These are phyloP conservation scores for Cheilosia grossa DNA, from an alignment of 2,888 invertebrate genomes.

Conservation along the genomic window DNA sequence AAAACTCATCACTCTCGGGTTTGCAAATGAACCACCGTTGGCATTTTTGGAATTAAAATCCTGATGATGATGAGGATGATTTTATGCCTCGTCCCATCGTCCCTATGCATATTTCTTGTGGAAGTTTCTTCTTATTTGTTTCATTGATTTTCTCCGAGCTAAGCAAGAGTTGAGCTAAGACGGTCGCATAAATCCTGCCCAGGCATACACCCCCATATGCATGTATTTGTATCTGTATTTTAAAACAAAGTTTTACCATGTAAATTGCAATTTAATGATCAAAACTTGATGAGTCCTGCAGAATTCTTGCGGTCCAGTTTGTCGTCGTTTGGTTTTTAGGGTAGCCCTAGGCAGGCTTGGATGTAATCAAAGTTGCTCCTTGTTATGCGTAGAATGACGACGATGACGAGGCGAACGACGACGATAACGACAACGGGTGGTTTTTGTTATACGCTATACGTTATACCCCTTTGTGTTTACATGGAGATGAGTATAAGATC, in stretches of 20 bases:
- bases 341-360: slow-evolving; percentile 59
- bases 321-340: slow-evolving; percentile 70
- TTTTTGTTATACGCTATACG: slow-evolving; percentile 26
- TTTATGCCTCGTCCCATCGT: slow-evolving; percentile 21
- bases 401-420: slow-evolving; percentile 36
- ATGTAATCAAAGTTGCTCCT: slow-evolving; percentile 74
- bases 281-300: slow-evolving; percentile 75
- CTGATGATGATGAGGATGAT: slow-evolving; percentile 67
- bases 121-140: slow-evolving; percentile 49
- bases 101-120: slow-evolving; percentile 53
- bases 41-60: slow-evolving; percentile 73
- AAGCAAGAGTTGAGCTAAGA: slow-evolving; percentile 44
- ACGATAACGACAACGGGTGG: slow-evolving; percentile 36
- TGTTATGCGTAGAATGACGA: slow-evolving; percentile 67
- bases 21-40: slow-evolving; percentile 72
- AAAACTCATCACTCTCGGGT: slow-evolving; percentile 68
- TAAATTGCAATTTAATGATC: slow-evolving; percentile 75
- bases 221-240: slow-evolving; percentile 34
- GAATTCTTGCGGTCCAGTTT: slow-evolving; percentile 74
- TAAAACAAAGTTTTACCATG: slow-evolving; percentile 74
- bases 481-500: slow-evolving; percentile 44
- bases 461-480: slow-evolving; percentile 42
- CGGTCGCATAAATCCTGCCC: slow-evolving; percentile 65
- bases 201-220: slow-evolving; percentile 1
- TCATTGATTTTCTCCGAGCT: slow-evolving; percentile 47